phyloP scores from a whole-genome alignment of 2,797 vertebrate species.

The Centropyge bicolor region DNA sequence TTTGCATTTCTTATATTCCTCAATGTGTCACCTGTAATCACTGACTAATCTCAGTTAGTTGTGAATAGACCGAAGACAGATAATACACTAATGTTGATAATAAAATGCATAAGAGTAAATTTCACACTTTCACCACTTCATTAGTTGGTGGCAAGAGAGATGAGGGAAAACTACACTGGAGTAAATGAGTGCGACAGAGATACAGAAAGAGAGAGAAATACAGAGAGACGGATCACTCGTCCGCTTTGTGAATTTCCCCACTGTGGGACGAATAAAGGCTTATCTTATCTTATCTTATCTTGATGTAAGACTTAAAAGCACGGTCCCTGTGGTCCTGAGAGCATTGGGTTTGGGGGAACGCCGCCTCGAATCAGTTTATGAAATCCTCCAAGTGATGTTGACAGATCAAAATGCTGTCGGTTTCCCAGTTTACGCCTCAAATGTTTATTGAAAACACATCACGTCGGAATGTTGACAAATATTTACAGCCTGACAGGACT shows the following conservation, averaged over 20 bases:
- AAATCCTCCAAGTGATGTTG: conserved; percentile 66
- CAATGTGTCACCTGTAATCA: conserved; percentile 13
- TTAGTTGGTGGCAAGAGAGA: not conserved
- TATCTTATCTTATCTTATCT: too few relatives aligned
- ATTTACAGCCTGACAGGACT: conserved; percentile 61
- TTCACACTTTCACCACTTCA: not conserved
- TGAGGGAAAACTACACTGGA: conserved; percentile 6
- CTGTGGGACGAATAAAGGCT: too few relatives aligned
- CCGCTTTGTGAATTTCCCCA: too few relatives aligned
- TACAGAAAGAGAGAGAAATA: conserved; percentile 20
- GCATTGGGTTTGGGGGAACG: conserved; percentile 43
- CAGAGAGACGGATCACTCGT: conserved; percentile 45
- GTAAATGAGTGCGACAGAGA: conserved; percentile 42
- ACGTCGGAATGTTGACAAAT: conserved; percentile 61
- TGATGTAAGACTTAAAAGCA: conserved; percentile 63
- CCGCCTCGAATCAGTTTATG: conserved; percentile 56
- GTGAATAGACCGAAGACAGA: not conserved
- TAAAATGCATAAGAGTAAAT: not conserved
- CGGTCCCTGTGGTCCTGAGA: conserved; percentile 52
- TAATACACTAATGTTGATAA: not conserved
- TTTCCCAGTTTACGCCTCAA: conserved; percentile 52
- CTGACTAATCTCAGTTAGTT: not conserved
- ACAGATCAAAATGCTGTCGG: conserved; percentile 67
- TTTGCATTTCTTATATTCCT: conserved; percentile 5
- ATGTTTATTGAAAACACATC: conserved; percentile 58